Percentiles rank a stretch among this genome's conserved stretches.
These are phyloP conservation scores for Nannoperca australis DNA, from an alignment of 2,797 vertebrate species.

Conservation along the genomic window DNA sequence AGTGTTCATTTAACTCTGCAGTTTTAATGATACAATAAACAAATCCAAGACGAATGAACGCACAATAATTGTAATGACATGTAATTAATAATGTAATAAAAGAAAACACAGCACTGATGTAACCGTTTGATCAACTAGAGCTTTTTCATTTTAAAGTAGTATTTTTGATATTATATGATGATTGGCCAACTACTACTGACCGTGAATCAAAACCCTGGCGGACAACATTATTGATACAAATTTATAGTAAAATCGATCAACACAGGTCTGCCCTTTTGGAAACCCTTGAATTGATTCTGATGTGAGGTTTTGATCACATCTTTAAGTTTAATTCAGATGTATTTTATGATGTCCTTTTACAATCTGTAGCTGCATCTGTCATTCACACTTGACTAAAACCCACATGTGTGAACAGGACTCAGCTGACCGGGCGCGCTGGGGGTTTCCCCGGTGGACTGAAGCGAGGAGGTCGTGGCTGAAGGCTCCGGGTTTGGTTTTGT, in stretches of 20 bases:
- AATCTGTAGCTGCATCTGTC: too few species aligned
- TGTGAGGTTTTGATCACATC: too few species aligned
- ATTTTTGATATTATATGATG: not conserved
- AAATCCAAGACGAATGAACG: too few species aligned
- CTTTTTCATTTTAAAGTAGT: not conserved
- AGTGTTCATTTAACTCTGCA: too few species aligned
- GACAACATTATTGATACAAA: not conserved
- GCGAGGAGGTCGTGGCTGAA: not conserved
- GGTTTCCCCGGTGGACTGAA: constrained; percentile 6
- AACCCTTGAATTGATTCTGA: not conserved
- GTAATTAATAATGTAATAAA: not conserved
- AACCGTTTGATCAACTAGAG: not conserved
- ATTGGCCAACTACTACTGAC: not conserved
- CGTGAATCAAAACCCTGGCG: not conserved
- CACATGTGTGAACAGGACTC: not conserved
- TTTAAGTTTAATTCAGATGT: too few species aligned
- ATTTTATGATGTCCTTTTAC: not conserved
- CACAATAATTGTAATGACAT: not conserved
- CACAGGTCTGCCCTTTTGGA: too few species aligned
- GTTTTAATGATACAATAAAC: not conserved
- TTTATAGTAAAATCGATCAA: not conserved
- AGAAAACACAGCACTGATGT: not conserved
- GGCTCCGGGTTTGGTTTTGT: constrained; percentile 47
- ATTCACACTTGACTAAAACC: too few species aligned
- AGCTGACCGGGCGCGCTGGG: constrained; percentile 45